Evolutionary conservation across 2,113 vertebrate genomes (phyloP).

Genomic region (Oophaga pumilio): DNA sequence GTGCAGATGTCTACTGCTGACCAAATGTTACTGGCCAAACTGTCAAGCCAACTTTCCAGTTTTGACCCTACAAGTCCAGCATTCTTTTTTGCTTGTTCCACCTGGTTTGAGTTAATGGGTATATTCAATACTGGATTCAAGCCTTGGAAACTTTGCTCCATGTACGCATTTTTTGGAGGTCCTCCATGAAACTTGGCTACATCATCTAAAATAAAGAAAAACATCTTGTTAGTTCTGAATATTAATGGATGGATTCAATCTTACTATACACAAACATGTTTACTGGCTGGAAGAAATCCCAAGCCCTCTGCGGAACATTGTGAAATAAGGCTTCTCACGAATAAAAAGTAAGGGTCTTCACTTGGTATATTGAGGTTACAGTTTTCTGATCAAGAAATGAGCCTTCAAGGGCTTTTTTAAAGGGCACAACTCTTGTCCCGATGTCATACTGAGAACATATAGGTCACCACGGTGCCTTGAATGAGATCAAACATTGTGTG

Average conservation of each 20-base stretch:
- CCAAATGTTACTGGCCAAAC: constrained; percentile 83
- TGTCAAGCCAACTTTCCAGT: constrained; percentile 90
- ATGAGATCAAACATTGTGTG: too few relatives aligned
- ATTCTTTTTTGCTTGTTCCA: constrained; percentile 85
- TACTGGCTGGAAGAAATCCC: neutral
- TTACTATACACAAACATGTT: neutral
- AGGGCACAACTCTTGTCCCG: too few relatives aligned
- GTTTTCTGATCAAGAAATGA: neutral
- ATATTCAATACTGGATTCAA: constrained; percentile 92
- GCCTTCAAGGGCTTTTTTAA: neutral
- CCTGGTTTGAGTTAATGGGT: constrained; percentile 78
- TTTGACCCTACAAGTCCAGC: constrained; percentile 76
- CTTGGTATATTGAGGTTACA: neutral
- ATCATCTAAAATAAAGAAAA: constrained; percentile 80
- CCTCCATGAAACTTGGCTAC: constrained; percentile 84
- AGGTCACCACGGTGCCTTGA: too few relatives aligned
- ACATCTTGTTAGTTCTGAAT: neutral
- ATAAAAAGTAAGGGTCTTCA: neutral
- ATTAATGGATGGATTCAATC: neutral
- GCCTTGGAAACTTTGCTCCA: constrained; percentile 98
- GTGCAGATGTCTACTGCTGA: constrained; percentile 87
- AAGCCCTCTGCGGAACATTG: neutral
- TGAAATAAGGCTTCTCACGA: neutral
- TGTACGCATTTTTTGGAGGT: constrained; percentile 90
- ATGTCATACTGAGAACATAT: too few relatives aligned